Evolutionary conservation across 2,888 invertebrate species (phyloP), one percentile per base, ranked within the genome.

Genomic region (Chironomus riparius): DNA sequence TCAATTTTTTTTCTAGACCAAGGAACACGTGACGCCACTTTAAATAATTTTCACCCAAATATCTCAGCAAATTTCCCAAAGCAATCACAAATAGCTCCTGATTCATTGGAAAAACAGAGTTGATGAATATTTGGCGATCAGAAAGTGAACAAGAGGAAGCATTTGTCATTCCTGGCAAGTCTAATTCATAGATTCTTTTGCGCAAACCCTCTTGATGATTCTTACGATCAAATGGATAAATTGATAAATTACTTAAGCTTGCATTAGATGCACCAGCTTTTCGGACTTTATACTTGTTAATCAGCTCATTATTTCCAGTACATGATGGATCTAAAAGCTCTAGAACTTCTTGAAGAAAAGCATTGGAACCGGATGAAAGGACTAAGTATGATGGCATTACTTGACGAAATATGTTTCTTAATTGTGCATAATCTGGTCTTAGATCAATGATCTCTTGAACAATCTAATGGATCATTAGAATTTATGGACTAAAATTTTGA

Each of bases 41-140:
- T 15, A 68, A 21, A 22, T 56, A 21, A 76, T 78, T 78, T 22
- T 69, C 73, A 18, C 77, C 76, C 38, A 79, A 38, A 76, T 77
- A 79, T 21, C 77, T 70, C 3, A 79, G 48, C 18, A 79, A 50
- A 76, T 78, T 78, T n/a, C 79, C 79, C 10, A 79, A 70, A 18
- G 76, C 61, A 7, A 77, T 77, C 1, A 79, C 78, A 7, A 77
- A 77, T 5, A 78, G 65, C 7, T 68, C 76, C 70, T 78, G 78
- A 56, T 78, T 62, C 22, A 79, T 24, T n/a, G 79, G 79, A 12
- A 79, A 65, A 0, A 78, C 68, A 61, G 78, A 78, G 65, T 79
- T 78, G 5, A 79, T 69, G 68, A 78, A 79, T 22, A 75, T 65
- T 10, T 68, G 24, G 1, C 78, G 73, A 56, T 79, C 77, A 13